A percentile compares a stretch with the other conserved stretches of the same genome.
Evolutionary conservation across 1,140 invertebrate species (phyloP).

Genomic region (Calosoma granatense): DNA sequence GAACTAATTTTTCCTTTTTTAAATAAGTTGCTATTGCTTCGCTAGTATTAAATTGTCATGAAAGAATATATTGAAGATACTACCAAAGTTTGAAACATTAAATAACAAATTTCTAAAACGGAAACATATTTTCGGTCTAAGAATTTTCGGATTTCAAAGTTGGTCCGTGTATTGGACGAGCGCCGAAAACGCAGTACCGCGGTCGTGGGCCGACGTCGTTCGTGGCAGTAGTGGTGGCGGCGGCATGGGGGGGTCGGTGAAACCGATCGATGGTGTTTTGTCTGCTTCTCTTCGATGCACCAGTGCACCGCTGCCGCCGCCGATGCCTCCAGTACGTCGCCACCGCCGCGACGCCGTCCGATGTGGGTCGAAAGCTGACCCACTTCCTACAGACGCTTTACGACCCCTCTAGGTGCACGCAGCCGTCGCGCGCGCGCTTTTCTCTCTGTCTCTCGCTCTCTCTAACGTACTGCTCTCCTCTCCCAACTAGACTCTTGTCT

Average conservation of each 20-base stretch:
- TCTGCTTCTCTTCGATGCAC: constrained; percentile 8
- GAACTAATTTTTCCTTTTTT: too few species aligned
- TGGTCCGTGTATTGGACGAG: too few species aligned
- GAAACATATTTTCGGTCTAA: too few species aligned
- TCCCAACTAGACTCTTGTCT: neutral
- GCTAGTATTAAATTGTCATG: too few species aligned
- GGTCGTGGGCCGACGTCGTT: neutral
- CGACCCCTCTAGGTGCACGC: neutral
- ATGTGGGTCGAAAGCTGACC: neutral
- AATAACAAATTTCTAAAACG: too few species aligned
- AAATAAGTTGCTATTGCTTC: too few species aligned
- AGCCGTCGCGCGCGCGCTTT: neutral
- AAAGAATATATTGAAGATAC: too few species aligned
- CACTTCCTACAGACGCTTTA: neutral
- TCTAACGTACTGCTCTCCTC: neutral
- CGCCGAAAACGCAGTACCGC: neutral
- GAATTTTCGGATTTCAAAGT: too few species aligned
- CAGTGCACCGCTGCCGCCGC: neutral
- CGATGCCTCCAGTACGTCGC: too few species aligned
- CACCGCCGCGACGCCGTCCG: neutral
- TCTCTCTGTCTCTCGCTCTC: neutral
- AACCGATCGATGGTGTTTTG: constrained; percentile 8
- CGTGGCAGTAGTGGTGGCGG: neutral
- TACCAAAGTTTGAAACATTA: too few species aligned
- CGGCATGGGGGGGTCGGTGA: neutral